A percentile compares a stretch with the other conserved stretches of the same genome.
Conservation (phyloP, 2,113 vertebrate genomes). For the Dipodomys merriami region DNA sequence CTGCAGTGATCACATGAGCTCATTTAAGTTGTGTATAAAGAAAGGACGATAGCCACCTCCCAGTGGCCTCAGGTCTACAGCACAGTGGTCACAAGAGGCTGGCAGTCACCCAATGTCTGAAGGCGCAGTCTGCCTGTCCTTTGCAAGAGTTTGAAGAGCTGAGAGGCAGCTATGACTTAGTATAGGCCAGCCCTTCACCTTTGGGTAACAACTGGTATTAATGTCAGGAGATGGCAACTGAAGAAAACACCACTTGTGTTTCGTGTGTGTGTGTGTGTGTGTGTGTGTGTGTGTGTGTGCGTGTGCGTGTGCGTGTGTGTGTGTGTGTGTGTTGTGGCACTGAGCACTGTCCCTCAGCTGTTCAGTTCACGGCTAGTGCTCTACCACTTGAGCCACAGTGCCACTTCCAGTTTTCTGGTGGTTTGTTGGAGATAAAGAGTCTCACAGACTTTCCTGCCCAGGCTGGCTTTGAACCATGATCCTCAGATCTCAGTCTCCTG, state of each 20-base stretch:
- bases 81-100: accelerated
- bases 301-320: too few species aligned
- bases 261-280: background rate
- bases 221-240: background rate
- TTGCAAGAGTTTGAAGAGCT: background rate
- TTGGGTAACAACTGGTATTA: background rate
- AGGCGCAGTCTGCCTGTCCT: background rate
- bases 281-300: too few species aligned
- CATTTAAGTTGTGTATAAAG: background rate
- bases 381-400: too few species aligned
- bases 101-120: background rate
- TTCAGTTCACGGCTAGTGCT: too few species aligned
- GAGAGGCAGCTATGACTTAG: background rate
- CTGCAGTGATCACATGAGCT: background rate
- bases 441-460: too few species aligned
- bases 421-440: too few species aligned
- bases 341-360: too few species aligned
- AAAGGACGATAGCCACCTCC: background rate
- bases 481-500: too few species aligned
- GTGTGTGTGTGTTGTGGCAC: too few species aligned
- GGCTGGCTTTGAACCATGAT: too few species aligned
- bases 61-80: background rate
- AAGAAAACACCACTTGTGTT: background rate
- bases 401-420: too few species aligned
- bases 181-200: background rate